Percentiles rank a stretch among this genome's conserved stretches.
These are phyloP conservation scores for Synanthedon formicaeformis DNA, from an alignment of 2,888 invertebrate species.

Conservation along the genomic window DNA sequence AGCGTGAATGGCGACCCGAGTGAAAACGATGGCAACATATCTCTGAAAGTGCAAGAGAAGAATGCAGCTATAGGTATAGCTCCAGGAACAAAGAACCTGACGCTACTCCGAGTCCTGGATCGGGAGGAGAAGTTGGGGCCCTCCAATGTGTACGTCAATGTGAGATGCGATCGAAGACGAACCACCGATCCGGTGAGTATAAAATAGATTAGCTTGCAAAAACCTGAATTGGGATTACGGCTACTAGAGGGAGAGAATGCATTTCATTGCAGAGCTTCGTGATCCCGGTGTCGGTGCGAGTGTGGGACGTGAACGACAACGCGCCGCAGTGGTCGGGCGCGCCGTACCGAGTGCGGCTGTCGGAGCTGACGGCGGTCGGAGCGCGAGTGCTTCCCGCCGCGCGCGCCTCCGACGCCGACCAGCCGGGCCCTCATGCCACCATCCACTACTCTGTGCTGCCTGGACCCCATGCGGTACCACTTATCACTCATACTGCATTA, in stretches of 20 bases:
- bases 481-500: too few species aligned
- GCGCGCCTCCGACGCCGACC: conserved; percentile 85
- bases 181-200: conserved; percentile 79
- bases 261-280: conserved; percentile 73
- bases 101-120: conserved; percentile 81
- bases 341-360: conserved; percentile 84
- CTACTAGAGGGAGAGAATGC: too few species aligned
- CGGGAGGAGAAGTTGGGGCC: conserved; percentile 88
- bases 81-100: conserved; percentile 83
- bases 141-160: conserved; percentile 86
- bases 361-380: conserved; percentile 81
- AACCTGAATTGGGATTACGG: not conserved
- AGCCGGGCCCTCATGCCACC: conserved; percentile 88
- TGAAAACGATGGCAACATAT: conserved; percentile 78
- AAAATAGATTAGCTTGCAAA: conserved; percentile 5
- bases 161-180: conserved; percentile 84
- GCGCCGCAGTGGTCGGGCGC: conserved; percentile 85
- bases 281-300: conserved; percentile 85
- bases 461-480: conserved; percentile 78
- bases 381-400: conserved; percentile 83
- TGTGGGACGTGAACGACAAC: conserved; percentile 93
- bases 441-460: conserved; percentile 85
- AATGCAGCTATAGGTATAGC: conserved; percentile 84
- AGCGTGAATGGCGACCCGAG: conserved; percentile 86
- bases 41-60: conserved; percentile 80